phyloP scores from a whole-genome alignment of 2,113 vertebrate genomes.

The Varanus komodoensis region DNA sequence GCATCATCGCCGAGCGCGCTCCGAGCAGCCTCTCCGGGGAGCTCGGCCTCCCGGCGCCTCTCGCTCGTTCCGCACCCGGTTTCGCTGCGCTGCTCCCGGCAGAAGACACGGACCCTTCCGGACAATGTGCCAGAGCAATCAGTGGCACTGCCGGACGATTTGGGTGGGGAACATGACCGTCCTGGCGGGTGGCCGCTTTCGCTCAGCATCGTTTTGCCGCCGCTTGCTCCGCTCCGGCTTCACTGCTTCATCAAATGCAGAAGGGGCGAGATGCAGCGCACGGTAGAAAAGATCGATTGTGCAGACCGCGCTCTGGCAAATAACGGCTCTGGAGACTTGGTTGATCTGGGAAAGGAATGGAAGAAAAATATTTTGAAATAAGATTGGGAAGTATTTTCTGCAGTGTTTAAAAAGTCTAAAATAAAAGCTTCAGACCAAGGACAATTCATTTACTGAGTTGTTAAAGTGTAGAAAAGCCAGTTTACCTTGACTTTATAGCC shows the following conservation, averaged over 20 bases:
- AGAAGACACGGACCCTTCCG: not conserved
- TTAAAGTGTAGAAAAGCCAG: too few relatives aligned
- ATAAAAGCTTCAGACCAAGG: not conserved
- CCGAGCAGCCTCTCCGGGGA: not conserved
- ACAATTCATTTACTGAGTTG: not conserved
- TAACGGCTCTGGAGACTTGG: not conserved
- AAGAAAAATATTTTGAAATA: not conserved
- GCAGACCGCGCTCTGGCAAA: too few relatives aligned
- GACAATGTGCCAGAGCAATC: not conserved
- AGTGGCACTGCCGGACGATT: not conserved
- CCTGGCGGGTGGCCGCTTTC: too few relatives aligned
- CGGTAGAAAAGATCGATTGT: too few relatives aligned
- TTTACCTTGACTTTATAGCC: not conserved
- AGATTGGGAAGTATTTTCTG: not conserved
- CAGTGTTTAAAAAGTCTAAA: not conserved
- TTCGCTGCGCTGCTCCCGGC: not conserved
- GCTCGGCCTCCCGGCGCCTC: not conserved
- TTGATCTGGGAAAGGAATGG: not conserved
- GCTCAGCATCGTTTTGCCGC: too few relatives aligned
- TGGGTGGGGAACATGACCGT: too few relatives aligned
- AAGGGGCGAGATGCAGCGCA: too few relatives aligned
- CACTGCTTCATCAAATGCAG: too few relatives aligned
- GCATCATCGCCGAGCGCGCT: constrained; percentile 49
- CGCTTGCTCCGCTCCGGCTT: too few relatives aligned
- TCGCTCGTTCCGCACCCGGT: not conserved